Base-by-base conservation (phyloP, 2,888 invertebrate genomes). In the Hyppa rectilinea region DNA sequence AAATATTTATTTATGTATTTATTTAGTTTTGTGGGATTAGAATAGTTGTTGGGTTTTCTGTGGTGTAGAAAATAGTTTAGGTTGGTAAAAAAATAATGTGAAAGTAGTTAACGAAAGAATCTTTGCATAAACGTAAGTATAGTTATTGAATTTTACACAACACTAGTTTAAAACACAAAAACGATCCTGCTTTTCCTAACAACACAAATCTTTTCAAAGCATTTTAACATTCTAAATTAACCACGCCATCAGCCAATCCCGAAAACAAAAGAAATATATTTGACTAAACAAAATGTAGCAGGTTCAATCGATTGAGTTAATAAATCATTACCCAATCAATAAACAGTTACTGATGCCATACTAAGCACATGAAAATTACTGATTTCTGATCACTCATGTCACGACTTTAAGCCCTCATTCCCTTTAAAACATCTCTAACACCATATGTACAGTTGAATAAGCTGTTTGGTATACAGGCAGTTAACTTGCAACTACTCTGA, bases 1-100 rank as follows among this genome's bases (percentile, higher is more conserved):
- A 6, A 26, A 47, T 63, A 38, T 63, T 76, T 50, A 75, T 60
- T 43, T 23, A 40, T 53, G 7, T 58, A 43, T 4, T 47, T 58
- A 36, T 62, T 40, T 60, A 26, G 31, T 60, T 71, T 23, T 29
- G 10, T 31, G 9, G 12, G 7, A 26, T n/a, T 29, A 29, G 17
- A n/a, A 17, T n/a, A 17, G 12, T 12, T 62, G 0, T 0, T 7
- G 38, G 9, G 1, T 2, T 23, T 1, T 4, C 2, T 47, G 12
- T 29, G 5, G 34, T 17, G 0, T 40, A 26, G 14, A 23, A 6
- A 14, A n/a, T 71, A 71, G 56, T 73, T 75, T 58, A 6, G n/a
- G 1, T n/a, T n/a, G n/a, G 6, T 31, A 23, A 14, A 10, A 23
- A 47, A 12, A 12, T 23, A 20, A 45, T n/a, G 20, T n/a, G n/a